Conservation (phyloP, 2,797 vertebrate species). For the Cygnus olor region DNA sequence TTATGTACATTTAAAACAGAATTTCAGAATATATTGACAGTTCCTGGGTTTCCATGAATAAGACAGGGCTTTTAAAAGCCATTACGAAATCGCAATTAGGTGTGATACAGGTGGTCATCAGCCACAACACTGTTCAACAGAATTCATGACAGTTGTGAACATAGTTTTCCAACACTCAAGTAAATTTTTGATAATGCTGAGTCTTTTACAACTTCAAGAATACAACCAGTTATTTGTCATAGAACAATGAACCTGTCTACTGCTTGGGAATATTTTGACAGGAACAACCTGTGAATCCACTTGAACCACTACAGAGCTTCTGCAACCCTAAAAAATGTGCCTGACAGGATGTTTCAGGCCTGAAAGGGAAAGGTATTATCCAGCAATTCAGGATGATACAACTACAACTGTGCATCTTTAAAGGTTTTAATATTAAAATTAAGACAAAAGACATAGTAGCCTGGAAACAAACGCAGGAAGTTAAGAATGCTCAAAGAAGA, state of each 20-base stretch:
- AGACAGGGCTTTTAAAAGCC: not conserved
- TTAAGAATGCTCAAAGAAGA: not conserved
- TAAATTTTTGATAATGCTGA: not conserved
- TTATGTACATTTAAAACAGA: not conserved
- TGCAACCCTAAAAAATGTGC: not conserved
- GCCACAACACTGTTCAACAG: not conserved
- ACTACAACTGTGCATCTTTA: not conserved
- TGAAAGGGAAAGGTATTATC: not conserved
- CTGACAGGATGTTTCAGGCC: not conserved
- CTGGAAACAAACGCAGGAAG: not conserved
- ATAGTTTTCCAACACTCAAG: not conserved
- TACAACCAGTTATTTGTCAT: not conserved
- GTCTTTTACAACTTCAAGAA: not conserved
- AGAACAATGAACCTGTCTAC: not conserved
- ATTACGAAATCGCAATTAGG: not conserved
- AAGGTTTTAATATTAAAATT: not conserved
- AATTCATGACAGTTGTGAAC: not conserved
- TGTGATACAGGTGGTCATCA: not conserved
- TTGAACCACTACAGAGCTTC: not conserved
- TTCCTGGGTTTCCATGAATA: not conserved
- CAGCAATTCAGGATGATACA: not conserved
- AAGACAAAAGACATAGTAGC: not conserved
- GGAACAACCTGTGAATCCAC: constrained; percentile 45
- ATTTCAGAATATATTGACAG: not conserved
- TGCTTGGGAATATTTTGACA: not conserved